These are phyloP conservation scores for Columba livia DNA, from an alignment of 2,113 vertebrate genomes.

Conservation along the genomic window DNA sequence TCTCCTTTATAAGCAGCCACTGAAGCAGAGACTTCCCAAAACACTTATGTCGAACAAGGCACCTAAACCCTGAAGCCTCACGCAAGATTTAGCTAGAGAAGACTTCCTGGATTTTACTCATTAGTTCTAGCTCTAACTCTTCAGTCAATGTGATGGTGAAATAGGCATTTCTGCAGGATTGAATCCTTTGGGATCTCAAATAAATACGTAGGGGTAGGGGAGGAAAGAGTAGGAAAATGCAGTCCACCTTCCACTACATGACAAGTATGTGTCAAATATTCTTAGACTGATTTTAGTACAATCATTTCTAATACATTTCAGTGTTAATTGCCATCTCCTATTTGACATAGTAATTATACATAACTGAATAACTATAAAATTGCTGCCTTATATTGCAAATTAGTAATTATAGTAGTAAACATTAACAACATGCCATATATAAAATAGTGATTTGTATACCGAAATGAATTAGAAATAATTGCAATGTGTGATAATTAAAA, in stretches of 20 bases:
- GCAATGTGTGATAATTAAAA: conserved; percentile 77
- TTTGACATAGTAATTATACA: conserved; percentile 80
- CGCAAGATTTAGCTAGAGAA: not conserved
- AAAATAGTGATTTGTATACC: conserved; percentile 78
- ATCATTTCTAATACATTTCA: conserved; percentile 73
- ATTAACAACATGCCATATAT: conserved; percentile 78
- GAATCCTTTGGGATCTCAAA: not conserved
- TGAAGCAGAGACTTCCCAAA: not conserved
- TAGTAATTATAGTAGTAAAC: conserved; percentile 80
- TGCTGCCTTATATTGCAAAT: conserved; percentile 79
- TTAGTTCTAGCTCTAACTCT: not conserved
- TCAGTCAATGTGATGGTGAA: not conserved
- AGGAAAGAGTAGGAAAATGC: conserved; percentile 32
- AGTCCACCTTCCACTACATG: conserved; percentile 8
- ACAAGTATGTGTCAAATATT: conserved; percentile 61
- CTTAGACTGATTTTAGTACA: conserved; percentile 64
- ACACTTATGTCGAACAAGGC: not conserved
- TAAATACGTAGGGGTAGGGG: not conserved
- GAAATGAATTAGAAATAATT: conserved; percentile 81
- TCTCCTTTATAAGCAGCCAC: not conserved
- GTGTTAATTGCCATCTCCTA: conserved; percentile 73
- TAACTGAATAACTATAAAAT: conserved; percentile 80
- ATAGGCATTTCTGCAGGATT: not conserved
- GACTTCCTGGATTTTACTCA: not conserved
- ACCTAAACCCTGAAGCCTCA: not conserved